Conservation (phyloP, 1,140 invertebrate species). For the Drosophila kurseongensis region DNA sequence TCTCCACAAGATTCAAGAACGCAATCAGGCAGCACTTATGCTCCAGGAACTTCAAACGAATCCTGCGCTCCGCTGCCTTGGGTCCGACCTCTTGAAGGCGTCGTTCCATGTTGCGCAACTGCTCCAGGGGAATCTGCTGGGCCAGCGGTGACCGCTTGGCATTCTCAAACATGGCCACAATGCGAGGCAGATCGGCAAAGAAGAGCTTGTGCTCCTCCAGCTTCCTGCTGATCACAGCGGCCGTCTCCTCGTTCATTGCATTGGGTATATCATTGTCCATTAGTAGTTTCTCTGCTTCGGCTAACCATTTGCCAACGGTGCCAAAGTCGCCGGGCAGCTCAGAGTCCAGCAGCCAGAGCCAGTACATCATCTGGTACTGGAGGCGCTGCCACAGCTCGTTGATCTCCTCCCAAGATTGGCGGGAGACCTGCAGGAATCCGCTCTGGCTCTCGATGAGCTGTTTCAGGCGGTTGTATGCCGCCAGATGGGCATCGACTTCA, state of each 20-base stretch:
- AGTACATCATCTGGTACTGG: slow-evolving; percentile 91
- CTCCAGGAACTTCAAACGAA: slow-evolving; percentile 94
- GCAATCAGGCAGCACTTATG: slow-evolving; percentile 96
- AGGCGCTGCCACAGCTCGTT: slow-evolving; percentile 91
- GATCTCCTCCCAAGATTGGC: slow-evolving; percentile 92
- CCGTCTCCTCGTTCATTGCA: slow-evolving; percentile 93
- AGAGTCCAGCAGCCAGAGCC: slow-evolving; percentile 94
- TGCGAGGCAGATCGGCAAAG: slow-evolving; percentile 92
- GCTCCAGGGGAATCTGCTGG: slow-evolving; percentile 89
- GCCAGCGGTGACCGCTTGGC: slow-evolving; percentile 87
- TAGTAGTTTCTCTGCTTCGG: slow-evolving; percentile 93
- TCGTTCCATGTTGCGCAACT: slow-evolving; percentile 91
- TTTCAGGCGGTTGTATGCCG: slow-evolving; percentile 90
- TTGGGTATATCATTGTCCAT: slow-evolving; percentile 92
- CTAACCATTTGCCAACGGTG: slow-evolving; percentile 94
- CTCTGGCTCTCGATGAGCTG: slow-evolving; percentile 90
- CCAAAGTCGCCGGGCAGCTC: slow-evolving; percentile 93
- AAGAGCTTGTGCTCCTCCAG: slow-evolving; percentile 95
- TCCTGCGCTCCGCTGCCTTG: slow-evolving; percentile 90
- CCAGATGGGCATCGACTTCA: slow-evolving; percentile 89
- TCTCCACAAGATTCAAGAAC: slow-evolving; percentile 95
- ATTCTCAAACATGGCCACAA: slow-evolving; percentile 91
- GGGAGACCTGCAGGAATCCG: slow-evolving; percentile 91
- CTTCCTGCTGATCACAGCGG: slow-evolving; percentile 93
- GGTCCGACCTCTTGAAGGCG: slow-evolving; percentile 90